Base-by-base conservation (phyloP, 2,888 invertebrate genomes). In the Theodoxus fluviatilis region DNA sequence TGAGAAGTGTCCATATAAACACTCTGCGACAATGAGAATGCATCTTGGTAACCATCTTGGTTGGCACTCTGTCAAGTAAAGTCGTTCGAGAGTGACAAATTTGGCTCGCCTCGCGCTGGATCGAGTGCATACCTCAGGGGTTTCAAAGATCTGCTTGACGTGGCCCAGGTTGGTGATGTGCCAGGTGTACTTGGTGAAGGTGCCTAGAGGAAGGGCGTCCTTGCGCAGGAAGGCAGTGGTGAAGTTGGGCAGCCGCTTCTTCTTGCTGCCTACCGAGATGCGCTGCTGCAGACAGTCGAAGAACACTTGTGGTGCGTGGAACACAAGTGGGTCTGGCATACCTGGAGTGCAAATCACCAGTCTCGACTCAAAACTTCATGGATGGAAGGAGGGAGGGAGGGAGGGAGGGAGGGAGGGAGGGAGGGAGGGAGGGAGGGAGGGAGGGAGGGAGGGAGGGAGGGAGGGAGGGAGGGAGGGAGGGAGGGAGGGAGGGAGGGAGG, bases 81-180 rank as follows among this genome's bases (percentile, higher is more conserved):
- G 7, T 6, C 6, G 25, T 18, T 18, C 18, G 22, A 22, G 22
- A 12, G 22, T 18, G 7, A 55, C 7, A 55, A 7, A 55, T 18
- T 22, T 55, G 55, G 22, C 55, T 18, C 12, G 22, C 22, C 12
- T 55, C 55, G 9, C 15, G 22, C 7, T 18, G 18, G 22, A 12
- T 18, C 22, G 37, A 18, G 38, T 38, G 68, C 75, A 68, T 71
- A 91, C 91, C 80, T 90, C 86, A 1, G 90, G 87, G 0, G 91
- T 93, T 78, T 91, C 91, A 81, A 94, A 93, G 78, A 94, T 93
- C 80, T 91, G 91, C 81, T 92, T 92, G 0, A 93, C 90, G 65
- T 92, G 92, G 31, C 91, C 83, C 31, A 92, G 90, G 81, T 91
- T 92, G 31, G 91, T 91, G 66, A 94, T 92, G 76, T 91, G 90